Conservation (phyloP, 2,888 invertebrate species). For the Cheilosia variabilis region DNA sequence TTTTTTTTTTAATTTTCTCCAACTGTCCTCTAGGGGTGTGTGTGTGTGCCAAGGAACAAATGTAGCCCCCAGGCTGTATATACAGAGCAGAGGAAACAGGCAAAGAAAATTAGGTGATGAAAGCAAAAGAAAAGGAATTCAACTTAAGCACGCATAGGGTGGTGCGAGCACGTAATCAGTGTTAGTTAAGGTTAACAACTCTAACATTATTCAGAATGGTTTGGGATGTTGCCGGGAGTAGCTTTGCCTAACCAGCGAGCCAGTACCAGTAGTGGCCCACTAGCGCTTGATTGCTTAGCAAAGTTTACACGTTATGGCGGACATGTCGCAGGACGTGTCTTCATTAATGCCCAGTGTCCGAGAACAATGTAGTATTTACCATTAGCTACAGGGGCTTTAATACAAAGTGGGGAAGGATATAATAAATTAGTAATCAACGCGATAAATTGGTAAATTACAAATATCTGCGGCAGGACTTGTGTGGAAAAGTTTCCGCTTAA, state of each 20-base stretch:
- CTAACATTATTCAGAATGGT: constrained; percentile 68
- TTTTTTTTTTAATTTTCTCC: constrained; percentile 56
- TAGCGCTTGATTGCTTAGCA: constrained; percentile 71
- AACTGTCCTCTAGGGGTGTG: constrained; percentile 44
- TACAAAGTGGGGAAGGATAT: constrained; percentile 28
- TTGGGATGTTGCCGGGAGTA: constrained; percentile 31
- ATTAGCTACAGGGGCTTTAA: constrained; percentile 40
- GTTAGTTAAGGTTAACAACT: constrained; percentile 75
- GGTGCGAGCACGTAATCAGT: constrained; percentile 73
- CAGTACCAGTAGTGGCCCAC: constrained; percentile 10
- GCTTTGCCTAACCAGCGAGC: background rate
- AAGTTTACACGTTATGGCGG: constrained; percentile 72
- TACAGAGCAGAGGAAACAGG: constrained; percentile 9
- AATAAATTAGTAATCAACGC: constrained; percentile 74
- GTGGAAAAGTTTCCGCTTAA: constrained; percentile 46
- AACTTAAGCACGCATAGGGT: constrained; percentile 70
- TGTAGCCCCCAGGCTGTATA: constrained; percentile 41
- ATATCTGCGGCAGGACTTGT: constrained; percentile 29
- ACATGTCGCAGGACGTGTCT: constrained; percentile 73
- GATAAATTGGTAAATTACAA: constrained; percentile 71
- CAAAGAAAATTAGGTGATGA: constrained; percentile 66
- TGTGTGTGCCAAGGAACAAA: constrained; percentile 52
- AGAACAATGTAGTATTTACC: constrained; percentile 69
- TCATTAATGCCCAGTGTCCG: constrained; percentile 73
- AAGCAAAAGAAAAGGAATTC: constrained; percentile 45